phyloP scores from a whole-genome alignment of 2,113 vertebrate genomes.

The Scopus umbretta region DNA sequence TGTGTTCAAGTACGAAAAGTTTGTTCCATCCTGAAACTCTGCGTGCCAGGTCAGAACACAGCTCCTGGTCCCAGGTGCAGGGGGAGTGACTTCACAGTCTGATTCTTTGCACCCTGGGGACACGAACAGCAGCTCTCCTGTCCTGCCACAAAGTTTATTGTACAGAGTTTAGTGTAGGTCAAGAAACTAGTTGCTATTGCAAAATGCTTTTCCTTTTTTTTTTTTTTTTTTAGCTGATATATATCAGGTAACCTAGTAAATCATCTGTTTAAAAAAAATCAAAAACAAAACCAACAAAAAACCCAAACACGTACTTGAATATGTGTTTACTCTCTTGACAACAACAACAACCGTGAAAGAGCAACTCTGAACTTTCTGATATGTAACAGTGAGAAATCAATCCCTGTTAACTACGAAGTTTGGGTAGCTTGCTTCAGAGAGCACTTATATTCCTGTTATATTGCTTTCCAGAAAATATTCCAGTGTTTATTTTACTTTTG shows the following conservation, averaged over 20 bases:
- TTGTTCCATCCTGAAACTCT: not conserved
- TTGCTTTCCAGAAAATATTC: not conserved
- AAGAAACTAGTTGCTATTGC: not conserved
- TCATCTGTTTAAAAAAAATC: not conserved
- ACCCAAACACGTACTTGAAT: not conserved
- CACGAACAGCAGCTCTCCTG: not conserved
- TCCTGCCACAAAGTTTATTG: not conserved
- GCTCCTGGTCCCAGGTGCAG: not conserved
- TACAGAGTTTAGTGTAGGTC: not conserved
- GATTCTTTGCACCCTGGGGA: not conserved
- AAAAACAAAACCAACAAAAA: too few species aligned
- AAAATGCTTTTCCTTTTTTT: not conserved
- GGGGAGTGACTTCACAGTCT: accelerated
- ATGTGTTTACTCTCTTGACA: not conserved
- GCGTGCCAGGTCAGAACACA: accelerated
- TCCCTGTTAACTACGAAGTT: not conserved
- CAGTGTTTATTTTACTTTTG: not conserved
- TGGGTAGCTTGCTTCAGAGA: not conserved
- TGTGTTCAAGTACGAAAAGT: not conserved
- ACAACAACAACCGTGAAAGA: not conserved
- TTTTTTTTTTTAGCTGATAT: not conserved
- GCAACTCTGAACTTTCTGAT: not conserved
- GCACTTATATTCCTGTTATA: not conserved
- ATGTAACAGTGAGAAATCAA: not conserved
- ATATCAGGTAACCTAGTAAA: not conserved